Evolutionary conservation across 2,888 invertebrate species (phyloP), one percentile per base, ranked within the genome.

Genomic region (Flexamia atlantica): DNA sequence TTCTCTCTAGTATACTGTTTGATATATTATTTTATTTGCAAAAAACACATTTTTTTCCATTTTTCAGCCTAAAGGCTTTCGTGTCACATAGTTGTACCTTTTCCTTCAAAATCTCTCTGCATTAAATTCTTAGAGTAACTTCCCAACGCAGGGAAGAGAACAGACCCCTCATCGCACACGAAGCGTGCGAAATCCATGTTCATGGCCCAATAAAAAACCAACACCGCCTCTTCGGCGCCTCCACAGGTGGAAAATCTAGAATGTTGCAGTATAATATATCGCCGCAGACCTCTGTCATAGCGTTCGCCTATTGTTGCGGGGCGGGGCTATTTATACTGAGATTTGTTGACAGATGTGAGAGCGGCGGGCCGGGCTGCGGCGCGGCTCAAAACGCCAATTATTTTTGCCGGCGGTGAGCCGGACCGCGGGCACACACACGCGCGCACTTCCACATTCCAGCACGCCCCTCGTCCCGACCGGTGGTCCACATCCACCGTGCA

Each of bases 381-480:
- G 53, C 17, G 50, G 76, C 79, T 79, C 79, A 79, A 79, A 79
- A 79, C 36, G 79, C 79, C 79, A 79, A 79, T 79, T 79, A 79
- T 79, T 79, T 68, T 79, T 57, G 79, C 79, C 57, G 57, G 57
- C 30, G 46, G 70, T 70, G 70, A 70, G 40, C 70, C 40, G 70
- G 74, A 46, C 5, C 42, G 42, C 42, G 20, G 5, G 30, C 79
- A 32, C 20, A 57, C 79, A 79, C 79, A 57, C 53, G 20, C 57
- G 20, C 53, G 9, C 57, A 57, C 53, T 50, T 30, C 79, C 53
- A 28, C 79, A 79, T 79, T 79, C 79, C 79, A n/a, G 36, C 79
- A 79, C 79, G 79, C 79, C 79, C 50, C 53, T 32, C 17, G 57
- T 23, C 36, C 74, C 74, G 46, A 23, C 25, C 28, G 17, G 20